These are phyloP conservation scores for Drosophila aff. DNA, from an alignment of 1,140 invertebrate species.

Conservation along the genomic window DNA sequence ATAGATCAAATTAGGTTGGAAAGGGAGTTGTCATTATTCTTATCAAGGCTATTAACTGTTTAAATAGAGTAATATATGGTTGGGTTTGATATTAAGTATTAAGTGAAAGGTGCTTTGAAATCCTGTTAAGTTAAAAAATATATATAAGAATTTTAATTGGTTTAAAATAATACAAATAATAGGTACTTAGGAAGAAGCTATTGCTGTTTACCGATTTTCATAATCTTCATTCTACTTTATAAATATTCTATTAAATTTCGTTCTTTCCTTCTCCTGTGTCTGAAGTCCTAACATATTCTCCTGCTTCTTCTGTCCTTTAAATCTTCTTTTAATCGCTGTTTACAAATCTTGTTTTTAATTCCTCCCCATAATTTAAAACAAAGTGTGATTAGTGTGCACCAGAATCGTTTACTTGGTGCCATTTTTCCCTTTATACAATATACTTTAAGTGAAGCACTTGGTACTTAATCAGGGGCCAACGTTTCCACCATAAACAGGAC, in stretches of 20 bases:
- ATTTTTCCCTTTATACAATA: background rate
- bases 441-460: slow-evolving; percentile 33
- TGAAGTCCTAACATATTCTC: background rate
- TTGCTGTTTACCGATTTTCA: too few species aligned
- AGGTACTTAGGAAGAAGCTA: background rate
- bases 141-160: background rate
- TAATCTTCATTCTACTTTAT: background rate
- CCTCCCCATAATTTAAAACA: slow-evolving; percentile 3
- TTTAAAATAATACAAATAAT: background rate
- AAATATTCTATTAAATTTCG: background rate
- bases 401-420: background rate
- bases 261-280: too few species aligned
- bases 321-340: background rate
- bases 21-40: background rate
- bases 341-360: slow-evolving; percentile 8
- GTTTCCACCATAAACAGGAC: slow-evolving; percentile 54
- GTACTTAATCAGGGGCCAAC: slow-evolving; percentile 49
- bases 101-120: too few species aligned
- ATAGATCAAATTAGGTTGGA: slow-evolving; percentile 13
- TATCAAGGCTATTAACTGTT: slow-evolving; percentile 11
- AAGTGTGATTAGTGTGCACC: slow-evolving; percentile 26
- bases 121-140: background rate
- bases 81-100: background rate
- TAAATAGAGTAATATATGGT: background rate
- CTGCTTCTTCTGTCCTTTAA: background rate